These are phyloP conservation scores for Leptosomus discolor DNA, from an alignment of 2,113 vertebrate genomes.

Conservation along the genomic window DNA sequence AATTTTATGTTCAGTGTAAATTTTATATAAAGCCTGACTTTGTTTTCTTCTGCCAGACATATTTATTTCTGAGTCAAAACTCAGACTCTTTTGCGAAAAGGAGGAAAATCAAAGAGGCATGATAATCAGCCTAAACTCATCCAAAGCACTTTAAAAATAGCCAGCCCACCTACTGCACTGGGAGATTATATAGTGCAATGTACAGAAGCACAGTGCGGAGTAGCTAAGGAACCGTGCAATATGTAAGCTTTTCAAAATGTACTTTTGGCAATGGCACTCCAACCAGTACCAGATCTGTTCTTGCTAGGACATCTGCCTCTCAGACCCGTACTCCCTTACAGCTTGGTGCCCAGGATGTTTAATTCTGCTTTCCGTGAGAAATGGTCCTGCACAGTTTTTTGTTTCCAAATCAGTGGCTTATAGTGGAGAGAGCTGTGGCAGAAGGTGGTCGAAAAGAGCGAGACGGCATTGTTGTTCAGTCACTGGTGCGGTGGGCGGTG, in stretches of 20 bases:
- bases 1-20: background rate
- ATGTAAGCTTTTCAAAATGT: conserved; percentile 9
- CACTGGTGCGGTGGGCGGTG: background rate
- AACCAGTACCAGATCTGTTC: background rate
- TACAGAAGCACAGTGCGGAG: conserved; percentile 28
- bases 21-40: conserved; percentile 34
- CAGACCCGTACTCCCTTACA: background rate
- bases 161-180: conserved; percentile 63
- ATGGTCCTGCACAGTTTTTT: background rate
- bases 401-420: background rate
- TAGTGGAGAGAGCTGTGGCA: background rate
- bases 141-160: conserved; percentile 69
- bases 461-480: background rate
- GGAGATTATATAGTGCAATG: conserved; percentile 42
- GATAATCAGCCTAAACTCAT: conserved; percentile 73
- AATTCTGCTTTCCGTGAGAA: background rate
- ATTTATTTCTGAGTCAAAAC: conserved; percentile 59
- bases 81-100: conserved; percentile 32
- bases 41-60: background rate
- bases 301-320: background rate
- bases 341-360: background rate
- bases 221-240: conserved; percentile 9
- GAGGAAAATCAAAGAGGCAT: conserved; percentile 55
- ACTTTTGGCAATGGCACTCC: background rate
- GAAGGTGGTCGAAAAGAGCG: background rate